phyloP scores from a whole-genome alignment of 2,113 vertebrate genomes.

The Xiphophorus couchianus region DNA sequence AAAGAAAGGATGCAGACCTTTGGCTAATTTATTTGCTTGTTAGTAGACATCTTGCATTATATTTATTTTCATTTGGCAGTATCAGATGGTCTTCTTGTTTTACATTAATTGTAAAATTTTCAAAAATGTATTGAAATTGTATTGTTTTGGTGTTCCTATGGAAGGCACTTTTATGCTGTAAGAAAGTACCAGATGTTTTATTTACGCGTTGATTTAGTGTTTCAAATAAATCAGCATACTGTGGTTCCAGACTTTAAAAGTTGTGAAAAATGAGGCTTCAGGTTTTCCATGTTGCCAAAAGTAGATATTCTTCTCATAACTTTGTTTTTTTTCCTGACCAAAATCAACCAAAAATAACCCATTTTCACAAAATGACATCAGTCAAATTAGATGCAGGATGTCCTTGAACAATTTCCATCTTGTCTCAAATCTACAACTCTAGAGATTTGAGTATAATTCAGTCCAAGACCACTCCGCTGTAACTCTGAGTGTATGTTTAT shows the following conservation, averaged over 20 bases:
- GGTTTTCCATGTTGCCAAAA: no score
- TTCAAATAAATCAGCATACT: no score
- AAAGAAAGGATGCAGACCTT: not conserved
- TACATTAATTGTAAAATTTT: not conserved
- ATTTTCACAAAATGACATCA: not conserved
- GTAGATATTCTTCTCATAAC: no score
- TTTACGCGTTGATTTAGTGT: not conserved
- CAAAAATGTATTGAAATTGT: not conserved
- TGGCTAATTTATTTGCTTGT: conserved; percentile 9
- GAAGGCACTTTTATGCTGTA: no score
- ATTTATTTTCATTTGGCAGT: not conserved
- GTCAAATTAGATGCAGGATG: not conserved
- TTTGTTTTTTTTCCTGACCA: not conserved
- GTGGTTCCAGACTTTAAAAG: no score
- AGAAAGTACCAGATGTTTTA: not conserved
- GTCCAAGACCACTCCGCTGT: no score
- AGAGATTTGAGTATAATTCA: no score
- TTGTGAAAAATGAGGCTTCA: not conserved
- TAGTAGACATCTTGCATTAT: not conserved
- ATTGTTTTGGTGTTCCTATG: not conserved
- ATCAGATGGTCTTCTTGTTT: not conserved
- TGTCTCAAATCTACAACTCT: no score
- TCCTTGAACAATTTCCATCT: not conserved
- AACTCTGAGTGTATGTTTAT: no score
- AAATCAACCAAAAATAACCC: not conserved